Base-by-base conservation (phyloP, 2,797 vertebrate species). In the Notolepis coatsorum region DNA sequence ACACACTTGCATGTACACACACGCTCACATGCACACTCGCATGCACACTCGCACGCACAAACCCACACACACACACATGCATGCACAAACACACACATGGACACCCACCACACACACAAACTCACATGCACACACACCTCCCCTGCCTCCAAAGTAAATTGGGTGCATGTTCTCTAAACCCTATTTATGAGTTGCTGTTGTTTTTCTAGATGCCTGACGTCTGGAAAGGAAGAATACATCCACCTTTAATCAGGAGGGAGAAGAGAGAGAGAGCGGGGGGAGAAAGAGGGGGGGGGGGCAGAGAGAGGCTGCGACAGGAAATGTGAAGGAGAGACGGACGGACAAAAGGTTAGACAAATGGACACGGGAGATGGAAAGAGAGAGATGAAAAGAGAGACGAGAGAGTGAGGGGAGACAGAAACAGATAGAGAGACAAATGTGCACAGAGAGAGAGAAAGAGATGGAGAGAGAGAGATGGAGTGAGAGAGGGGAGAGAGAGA, bases 81-180 rank as follows among this genome's bases (percentile, higher is more conserved):
- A 15, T 24, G 0, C 24, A 5, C 45, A n/a, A 4, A 5, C 24
- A 25, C 45, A 25, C 56, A 18, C 3, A 45, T 65, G 41, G 20
- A 37, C 65, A 15, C n/a, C 18, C 15, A 18, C 25, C 21, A 41
- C 66, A 7, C 57, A 17, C 28, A 42, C 52, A 54, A 55, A 54
- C 28, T 57, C 67, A 52, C 48, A 49, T 69, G 72, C 69, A 6
- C 23, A 41, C 43, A 9, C 3, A 10, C 13, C 43, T 3, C 59
- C 80, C 77, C 74, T 28, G 71, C 75, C 71, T 77, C 81, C 81
- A 79, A 68, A 79, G 81, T 81, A 85, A 91, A 91, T 87, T 84
- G 84, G 86, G 79, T 89, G 81, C 83, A 87, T 87, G 87, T 89
- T 87, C 75, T 71, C 80, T 83, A 84, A 89, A 82, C 75, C 80